Evolutionary conservation across 2,113 vertebrate genomes (phyloP).

Genomic region (Lates calcarifer): DNA sequence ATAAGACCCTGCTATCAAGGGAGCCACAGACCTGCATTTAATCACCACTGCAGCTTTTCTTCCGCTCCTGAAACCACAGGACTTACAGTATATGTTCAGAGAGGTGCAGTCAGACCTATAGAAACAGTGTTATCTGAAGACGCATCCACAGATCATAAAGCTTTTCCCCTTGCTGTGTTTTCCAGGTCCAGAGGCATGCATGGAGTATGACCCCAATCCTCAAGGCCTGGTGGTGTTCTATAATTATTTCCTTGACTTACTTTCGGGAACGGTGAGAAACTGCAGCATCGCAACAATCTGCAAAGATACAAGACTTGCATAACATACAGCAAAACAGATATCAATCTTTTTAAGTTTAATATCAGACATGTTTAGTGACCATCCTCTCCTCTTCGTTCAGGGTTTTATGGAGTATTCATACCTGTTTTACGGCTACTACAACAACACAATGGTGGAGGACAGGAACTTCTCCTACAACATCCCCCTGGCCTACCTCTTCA

Average conservation of each 20-base stretch:
- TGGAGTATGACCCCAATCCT: constrained; percentile 78
- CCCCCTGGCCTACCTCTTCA: constrained; percentile 88
- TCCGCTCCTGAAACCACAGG: background rate
- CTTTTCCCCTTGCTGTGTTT: constrained; percentile 6
- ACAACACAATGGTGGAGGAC: constrained; percentile 68
- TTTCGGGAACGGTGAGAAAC: constrained; percentile 88
- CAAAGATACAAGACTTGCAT: background rate
- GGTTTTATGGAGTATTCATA: constrained; percentile 91
- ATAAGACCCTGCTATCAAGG: constrained; percentile 4
- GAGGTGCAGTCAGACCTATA: background rate
- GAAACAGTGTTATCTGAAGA: background rate
- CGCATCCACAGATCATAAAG: background rate
- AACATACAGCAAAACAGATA: background rate
- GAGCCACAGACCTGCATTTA: background rate
- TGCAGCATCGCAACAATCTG: background rate
- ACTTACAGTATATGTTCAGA: background rate
- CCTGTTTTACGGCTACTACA: constrained; percentile 92
- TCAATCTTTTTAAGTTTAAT: background rate
- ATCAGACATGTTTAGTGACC: background rate
- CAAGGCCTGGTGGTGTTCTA: constrained; percentile 80
- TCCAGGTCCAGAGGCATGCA: constrained; percentile 71
- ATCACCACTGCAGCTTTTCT: background rate
- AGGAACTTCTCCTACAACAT: constrained; percentile 84
- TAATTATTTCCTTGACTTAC: constrained; percentile 85
- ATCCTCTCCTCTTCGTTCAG: constrained; percentile 70